Evolutionary conservation across 2,113 vertebrate genomes (phyloP).

Genomic region (Eptesicus fuscus): DNA sequence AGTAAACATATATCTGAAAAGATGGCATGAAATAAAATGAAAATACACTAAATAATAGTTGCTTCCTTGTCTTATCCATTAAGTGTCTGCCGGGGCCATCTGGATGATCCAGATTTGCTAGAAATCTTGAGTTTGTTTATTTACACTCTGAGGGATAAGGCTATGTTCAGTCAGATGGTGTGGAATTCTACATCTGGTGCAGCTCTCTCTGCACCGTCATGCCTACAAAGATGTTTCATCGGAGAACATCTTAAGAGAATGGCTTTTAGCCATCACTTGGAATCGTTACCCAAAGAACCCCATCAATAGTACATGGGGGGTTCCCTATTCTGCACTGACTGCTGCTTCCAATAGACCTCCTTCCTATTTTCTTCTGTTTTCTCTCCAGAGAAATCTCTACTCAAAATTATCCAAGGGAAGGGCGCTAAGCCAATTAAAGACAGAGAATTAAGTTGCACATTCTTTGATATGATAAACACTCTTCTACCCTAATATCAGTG

Average conservation of each 20-base stretch:
- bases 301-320: background rate
- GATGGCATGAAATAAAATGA: background rate
- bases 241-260: slow-evolving; percentile 33
- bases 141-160: slow-evolving; percentile 56
- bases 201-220: slow-evolving; percentile 5
- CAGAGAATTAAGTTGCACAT: background rate
- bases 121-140: slow-evolving; percentile 64
- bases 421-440: slow-evolving; percentile 24
- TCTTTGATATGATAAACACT: background rate
- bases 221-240: slow-evolving; percentile 47
- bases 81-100: slow-evolving; percentile 51
- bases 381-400: background rate
- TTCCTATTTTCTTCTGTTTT: background rate
- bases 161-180: slow-evolving; percentile 63
- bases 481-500: background rate
- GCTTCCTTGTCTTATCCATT: slow-evolving; percentile 54
- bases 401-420: slow-evolving; percentile 23
- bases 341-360: background rate
- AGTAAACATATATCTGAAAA: background rate
- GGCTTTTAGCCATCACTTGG: background rate
- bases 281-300: background rate
- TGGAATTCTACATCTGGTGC: slow-evolving; percentile 58
- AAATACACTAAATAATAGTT: slow-evolving; percentile 35
- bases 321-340: background rate
- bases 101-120: slow-evolving; percentile 64